Percentiles rank a stretch among this genome's conserved stretches.
These are phyloP conservation scores for Venusia cambrica DNA, from an alignment of 2,888 invertebrate genomes.

Conservation along the genomic window DNA sequence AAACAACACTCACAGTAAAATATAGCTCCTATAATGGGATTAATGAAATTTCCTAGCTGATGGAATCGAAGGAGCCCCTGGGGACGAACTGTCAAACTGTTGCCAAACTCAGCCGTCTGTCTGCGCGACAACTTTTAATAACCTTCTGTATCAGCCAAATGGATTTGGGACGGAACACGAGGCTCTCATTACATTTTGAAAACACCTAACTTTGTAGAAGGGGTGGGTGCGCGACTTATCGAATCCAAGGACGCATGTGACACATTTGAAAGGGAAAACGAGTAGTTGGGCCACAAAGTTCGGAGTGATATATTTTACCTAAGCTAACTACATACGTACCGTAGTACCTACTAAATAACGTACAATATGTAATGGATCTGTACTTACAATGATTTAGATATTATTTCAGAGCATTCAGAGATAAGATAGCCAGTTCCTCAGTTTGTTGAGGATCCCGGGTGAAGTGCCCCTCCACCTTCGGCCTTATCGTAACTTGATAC, in stretches of 20 bases:
- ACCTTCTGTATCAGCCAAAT: slow-evolving; percentile 72
- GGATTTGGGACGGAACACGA: slow-evolving; percentile 56
- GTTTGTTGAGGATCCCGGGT: too few relatives aligned
- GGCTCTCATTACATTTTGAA: slow-evolving; percentile 46
- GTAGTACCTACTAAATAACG: too few relatives aligned
- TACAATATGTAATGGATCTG: too few relatives aligned
- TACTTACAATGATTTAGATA: too few relatives aligned
- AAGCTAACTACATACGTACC: too few relatives aligned
- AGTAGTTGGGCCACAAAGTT: too few relatives aligned
- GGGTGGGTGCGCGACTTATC: slow-evolving; percentile 29
- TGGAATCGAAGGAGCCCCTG: slow-evolving; percentile 63
- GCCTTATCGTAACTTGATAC: too few relatives aligned
- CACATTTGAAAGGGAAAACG: slow-evolving; percentile 16
- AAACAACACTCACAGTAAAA: slow-evolving; percentile 26
- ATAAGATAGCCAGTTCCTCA: too few relatives aligned
- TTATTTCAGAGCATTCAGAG: too few relatives aligned
- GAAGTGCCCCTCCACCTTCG: too few relatives aligned
- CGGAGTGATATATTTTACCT: too few relatives aligned
- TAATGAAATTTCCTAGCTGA: slow-evolving; percentile 70
- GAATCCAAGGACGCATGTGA: slow-evolving; percentile 20
- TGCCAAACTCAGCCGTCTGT: slow-evolving; percentile 60
- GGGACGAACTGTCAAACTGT: slow-evolving; percentile 68
- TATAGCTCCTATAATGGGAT: slow-evolving; percentile 60
- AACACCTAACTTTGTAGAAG: slow-evolving; percentile 33
- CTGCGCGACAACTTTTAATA: slow-evolving; percentile 74